phyloP scores from a whole-genome alignment of 2,113 vertebrate species.

The Clarias gariepinus region DNA sequence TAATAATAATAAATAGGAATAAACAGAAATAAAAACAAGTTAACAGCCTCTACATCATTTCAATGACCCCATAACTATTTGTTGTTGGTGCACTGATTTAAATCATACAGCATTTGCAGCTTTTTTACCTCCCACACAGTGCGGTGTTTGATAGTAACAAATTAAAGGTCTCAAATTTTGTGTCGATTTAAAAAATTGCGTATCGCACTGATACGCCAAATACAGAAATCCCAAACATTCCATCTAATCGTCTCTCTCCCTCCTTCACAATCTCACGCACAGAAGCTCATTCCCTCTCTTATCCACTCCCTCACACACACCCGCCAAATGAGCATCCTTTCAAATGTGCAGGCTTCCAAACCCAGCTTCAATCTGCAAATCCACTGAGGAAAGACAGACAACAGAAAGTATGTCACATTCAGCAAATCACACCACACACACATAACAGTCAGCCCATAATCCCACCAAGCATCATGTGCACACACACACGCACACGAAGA shows the following conservation, averaged over 20 bases:
- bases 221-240: conserved; percentile 13
- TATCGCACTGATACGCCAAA: not conserved
- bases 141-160: not conserved
- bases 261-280: conserved; percentile 33
- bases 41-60: not conserved
- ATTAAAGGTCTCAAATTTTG: not conserved
- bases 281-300: conserved; percentile 30
- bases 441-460: conserved; percentile 39
- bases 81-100: not conserved
- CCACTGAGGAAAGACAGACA: conserved; percentile 57
- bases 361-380: conserved; percentile 51
- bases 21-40: not conserved
- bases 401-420: conserved; percentile 57
- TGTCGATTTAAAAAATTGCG: not conserved
- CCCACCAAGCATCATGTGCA: conserved; percentile 21
- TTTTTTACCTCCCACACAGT: not conserved
- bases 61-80: not conserved
- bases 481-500: conserved; percentile 32
- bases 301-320: conserved; percentile 26
- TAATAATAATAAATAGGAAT: not conserved
- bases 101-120: not conserved
- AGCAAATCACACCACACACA: conserved; percentile 36
- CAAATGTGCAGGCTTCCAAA: conserved; percentile 41
- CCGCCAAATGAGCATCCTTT: conserved; percentile 44
- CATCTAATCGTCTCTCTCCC: conserved; percentile 15